A percentile compares a stretch with the other conserved stretches of the same genome.
These are phyloP conservation scores for Diploptera punctata DNA, from an alignment of 2,888 invertebrate species.

Conservation along the genomic window DNA sequence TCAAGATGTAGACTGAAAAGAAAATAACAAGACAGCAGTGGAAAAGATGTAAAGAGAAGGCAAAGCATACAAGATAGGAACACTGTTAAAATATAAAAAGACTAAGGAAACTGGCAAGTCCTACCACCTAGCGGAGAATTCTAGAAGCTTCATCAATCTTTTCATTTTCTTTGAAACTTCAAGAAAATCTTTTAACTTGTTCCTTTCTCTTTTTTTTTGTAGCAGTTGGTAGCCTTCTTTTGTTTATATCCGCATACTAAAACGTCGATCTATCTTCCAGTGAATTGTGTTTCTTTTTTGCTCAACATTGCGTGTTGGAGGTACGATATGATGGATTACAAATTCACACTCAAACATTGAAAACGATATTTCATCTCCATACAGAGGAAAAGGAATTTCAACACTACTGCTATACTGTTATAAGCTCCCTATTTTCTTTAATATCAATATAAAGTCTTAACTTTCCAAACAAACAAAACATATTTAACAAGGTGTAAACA, in stretches of 20 bases:
- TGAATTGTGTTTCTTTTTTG: slow-evolving; percentile 9
- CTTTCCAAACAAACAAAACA: no score
- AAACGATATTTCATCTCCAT: slow-evolving; percentile 4
- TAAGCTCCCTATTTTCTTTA: no score
- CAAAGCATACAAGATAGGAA: neutral
- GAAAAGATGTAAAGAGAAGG: no score
- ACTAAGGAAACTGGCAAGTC: neutral
- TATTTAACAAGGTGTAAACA: no score
- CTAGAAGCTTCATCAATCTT: slow-evolving; percentile 27
- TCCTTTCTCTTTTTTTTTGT: neutral
- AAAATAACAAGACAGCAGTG: no score
- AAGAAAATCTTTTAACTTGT: slow-evolving; percentile 23
- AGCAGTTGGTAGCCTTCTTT: neutral
- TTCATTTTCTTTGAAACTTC: slow-evolving; percentile 22
- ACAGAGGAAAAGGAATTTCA: neutral
- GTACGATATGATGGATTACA: slow-evolving; percentile 24
- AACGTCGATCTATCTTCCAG: slow-evolving; percentile 15
- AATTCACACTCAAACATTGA: slow-evolving; percentile 18
- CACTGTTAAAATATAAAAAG: neutral
- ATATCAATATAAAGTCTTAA: no score
- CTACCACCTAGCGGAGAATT: slow-evolving; percentile 21
- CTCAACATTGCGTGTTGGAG: slow-evolving; percentile 18
- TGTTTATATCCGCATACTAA: slow-evolving; percentile 15
- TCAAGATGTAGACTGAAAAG: neutral
- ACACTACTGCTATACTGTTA: no score